Evolutionary conservation across 2,797 vertebrate genomes (phyloP), one percentile per base, ranked within the genome.

Genomic region (Sarcophilus harrisii): DNA sequence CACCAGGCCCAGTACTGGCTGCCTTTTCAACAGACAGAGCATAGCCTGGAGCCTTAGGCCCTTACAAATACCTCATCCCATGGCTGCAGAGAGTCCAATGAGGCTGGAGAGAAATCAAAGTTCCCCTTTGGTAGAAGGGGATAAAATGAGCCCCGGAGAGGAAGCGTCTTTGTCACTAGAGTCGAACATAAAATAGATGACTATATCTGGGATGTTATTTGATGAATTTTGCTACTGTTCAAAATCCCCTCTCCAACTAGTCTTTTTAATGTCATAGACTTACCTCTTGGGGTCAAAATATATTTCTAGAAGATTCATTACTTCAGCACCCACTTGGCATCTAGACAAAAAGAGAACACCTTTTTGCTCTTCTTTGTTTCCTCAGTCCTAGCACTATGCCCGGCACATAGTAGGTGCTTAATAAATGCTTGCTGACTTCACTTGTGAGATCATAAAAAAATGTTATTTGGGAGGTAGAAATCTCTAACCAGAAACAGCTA

Each of bases 1-100:
- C 98, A 97, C 96, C 90, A 92, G 97, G 96, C 93, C 96, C 87
- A 97, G 97, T 57, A 96, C 81, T 11, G 66, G 94, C 52, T 94
- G 73, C 97, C 92, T 95, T 95, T 96, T 57, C 81, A 93, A 95
- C 92, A 93, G 55, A 96, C 92, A 66, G 13, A 38, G 58, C 96
- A 96, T 30, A 95, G 93, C 95, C 57, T 21, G 57, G 81, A 30
- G 49, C 55, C 45, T 93, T 90, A 18, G 0, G 57, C 54, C 57
- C 28, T 96, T 94, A 93, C 54, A 81, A 81, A 58, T 14, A 10
- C 92, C 49, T 97, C 96, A 97, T 94, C 66, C 95, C 92, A 90
- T 8, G 90, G 90, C 5, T 45, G 30, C 55, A 93, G 62, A 32
- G 11, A 87, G 13, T 87, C 24, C 73, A 45, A 28, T 49, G 24